Evolutionary conservation across 2,113 vertebrate genomes (phyloP).

Genomic region (Osmerus eperlanus): DNA sequence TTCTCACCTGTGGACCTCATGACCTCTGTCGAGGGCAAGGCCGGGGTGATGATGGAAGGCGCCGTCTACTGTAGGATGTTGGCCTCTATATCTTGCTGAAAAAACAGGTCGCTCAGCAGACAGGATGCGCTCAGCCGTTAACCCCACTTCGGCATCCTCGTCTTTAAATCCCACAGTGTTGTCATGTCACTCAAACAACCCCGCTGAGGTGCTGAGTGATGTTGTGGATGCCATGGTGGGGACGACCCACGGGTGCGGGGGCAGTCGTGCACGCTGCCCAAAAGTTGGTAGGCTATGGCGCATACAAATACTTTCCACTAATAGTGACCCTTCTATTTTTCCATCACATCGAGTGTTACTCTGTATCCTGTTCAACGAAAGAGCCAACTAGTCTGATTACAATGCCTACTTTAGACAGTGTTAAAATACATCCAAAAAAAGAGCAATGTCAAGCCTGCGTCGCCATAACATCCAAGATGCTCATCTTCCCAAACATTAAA

Average conservation of each 20-base stretch:
- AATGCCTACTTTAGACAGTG: slow-evolving; percentile 34
- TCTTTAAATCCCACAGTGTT: slow-evolving; percentile 26
- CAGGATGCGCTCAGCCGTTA: slow-evolving; percentile 23
- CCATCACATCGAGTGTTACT: slow-evolving; percentile 29
- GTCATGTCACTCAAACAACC: slow-evolving; percentile 19
- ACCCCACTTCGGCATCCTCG: not conserved
- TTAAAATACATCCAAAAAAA: slow-evolving; percentile 23
- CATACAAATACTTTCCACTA: not conserved
- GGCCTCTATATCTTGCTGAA: slow-evolving; percentile 16
- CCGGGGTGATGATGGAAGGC: no score
- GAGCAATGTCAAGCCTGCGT: not conserved
- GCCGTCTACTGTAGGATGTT: no score
- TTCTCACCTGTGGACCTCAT: slow-evolving; percentile 33
- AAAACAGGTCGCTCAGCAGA: slow-evolving; percentile 15
- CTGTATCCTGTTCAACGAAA: not conserved
- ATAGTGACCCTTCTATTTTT: not conserved
- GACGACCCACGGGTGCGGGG: slow-evolving; percentile 40
- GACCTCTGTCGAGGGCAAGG: not conserved
- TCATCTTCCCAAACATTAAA: slow-evolving; percentile 14
- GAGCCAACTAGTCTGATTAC: slow-evolving; percentile 18
- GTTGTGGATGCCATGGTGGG: slow-evolving; percentile 43
- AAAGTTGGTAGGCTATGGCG: slow-evolving; percentile 17
- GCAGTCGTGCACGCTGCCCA: slow-evolving; percentile 15
- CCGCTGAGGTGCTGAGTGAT: slow-evolving; percentile 29
- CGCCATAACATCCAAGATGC: slow-evolving; percentile 33